Conservation (phyloP, 2,113 vertebrate genomes). For the Sinocyclocheilus rhinocerous region DNA sequence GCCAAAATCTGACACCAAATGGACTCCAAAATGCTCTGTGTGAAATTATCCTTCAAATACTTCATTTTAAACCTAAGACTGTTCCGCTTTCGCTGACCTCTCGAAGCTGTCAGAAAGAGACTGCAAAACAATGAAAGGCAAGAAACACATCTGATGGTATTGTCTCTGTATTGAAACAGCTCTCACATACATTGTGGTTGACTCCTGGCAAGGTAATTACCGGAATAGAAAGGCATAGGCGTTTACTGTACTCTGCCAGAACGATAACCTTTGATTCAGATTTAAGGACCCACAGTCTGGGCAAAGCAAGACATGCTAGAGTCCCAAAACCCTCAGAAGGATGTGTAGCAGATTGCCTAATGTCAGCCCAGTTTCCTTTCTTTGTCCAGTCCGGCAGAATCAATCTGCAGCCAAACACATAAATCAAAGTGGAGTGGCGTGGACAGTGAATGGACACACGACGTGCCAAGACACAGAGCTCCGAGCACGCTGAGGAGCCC, state of each 20-base stretch:
- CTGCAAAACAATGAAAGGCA: neutral
- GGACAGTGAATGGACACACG: conserved; percentile 3
- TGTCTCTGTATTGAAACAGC: neutral
- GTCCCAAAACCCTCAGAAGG: conserved; percentile 9
- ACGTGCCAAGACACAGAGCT: conserved; percentile 16
- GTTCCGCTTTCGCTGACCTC: neutral
- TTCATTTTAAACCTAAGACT: neutral
- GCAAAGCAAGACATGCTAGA: conserved; percentile 13
- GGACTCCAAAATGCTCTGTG: neutral
- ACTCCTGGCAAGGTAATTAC: neutral
- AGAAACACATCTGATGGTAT: neutral
- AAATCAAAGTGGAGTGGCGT: conserved; percentile 14
- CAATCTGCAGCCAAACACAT: conserved; percentile 16
- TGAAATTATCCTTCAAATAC: neutral
- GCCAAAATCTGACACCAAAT: neutral
- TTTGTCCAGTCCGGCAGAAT: conserved; percentile 46
- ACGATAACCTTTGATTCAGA: conserved; percentile 21
- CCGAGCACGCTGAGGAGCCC: neutral
- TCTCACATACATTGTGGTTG: conserved; percentile 57
- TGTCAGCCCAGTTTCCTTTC: conserved; percentile 54
- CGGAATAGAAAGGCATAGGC: conserved; percentile 3
- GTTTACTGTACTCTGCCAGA: conserved; percentile 22
- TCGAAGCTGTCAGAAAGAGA: neutral
- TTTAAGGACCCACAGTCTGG: conserved; percentile 15
- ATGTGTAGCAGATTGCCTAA: neutral